Conservation (phyloP, 2,113 vertebrate species). For the Promerops cafer region DNA sequence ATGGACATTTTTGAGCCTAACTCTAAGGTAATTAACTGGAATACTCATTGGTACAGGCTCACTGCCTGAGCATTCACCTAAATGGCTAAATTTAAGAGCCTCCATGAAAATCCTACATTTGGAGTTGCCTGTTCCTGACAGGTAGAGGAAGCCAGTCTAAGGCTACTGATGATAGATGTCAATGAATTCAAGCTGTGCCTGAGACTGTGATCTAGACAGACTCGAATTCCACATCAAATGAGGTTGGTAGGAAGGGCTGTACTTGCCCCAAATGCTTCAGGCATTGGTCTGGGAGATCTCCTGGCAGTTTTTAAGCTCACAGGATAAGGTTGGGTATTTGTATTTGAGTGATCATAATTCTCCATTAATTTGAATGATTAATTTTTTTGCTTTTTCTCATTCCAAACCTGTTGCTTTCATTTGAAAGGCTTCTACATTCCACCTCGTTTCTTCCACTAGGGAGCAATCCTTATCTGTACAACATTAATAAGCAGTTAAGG, state of each 20-base stretch:
- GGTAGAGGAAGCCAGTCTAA: not conserved
- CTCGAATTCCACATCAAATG: not conserved
- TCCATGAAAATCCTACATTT: not conserved
- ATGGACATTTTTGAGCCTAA: not conserved
- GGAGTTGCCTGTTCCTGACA: not conserved
- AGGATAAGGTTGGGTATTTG: not conserved
- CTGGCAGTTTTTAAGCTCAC: not conserved
- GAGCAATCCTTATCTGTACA: constrained; percentile 39
- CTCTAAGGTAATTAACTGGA: not conserved
- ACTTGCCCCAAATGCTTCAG: not conserved
- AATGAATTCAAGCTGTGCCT: not conserved
- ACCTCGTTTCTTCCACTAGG: constrained; percentile 24
- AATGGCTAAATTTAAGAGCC: not conserved
- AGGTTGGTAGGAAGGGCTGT: not conserved
- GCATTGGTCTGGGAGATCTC: not conserved
- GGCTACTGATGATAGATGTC: not conserved
- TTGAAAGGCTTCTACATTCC: not conserved
- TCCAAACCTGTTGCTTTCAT: not conserved
- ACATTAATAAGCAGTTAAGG: constrained; percentile 39
- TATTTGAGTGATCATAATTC: not conserved
- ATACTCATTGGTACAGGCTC: not conserved
- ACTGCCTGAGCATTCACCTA: not conserved
- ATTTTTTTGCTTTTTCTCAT: not conserved
- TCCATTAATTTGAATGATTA: not conserved
- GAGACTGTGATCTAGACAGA: not conserved